Evolutionary conservation across 2,888 invertebrate genomes (phyloP), one percentile per base, ranked within the genome.

Genomic region (Netelia virgata): DNA sequence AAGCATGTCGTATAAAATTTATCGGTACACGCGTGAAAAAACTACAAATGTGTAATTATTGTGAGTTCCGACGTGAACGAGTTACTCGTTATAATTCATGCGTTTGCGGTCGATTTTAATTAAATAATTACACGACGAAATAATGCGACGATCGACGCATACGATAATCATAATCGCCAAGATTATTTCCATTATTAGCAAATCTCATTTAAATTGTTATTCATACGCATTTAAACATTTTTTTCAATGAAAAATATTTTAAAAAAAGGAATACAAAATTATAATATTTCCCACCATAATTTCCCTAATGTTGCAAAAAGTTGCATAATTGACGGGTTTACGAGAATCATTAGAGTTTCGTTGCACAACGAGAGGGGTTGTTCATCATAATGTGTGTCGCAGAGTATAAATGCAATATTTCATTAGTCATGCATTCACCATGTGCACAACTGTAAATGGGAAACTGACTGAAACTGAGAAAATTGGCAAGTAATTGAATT

Each of bases 341-440:
- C 68, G 41, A 73, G 28, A 41, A 57, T 57, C 64, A 76, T 77
- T 69, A 23, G 61, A 76, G 23, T 70, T 57, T 16, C 18, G 75
- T 70, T 76, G 61, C 77, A 69, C 77, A 77, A 77, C 69, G 23
- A 57, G 10, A 75, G 3, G 28, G 28, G 41, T 75, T 47, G 53
- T 61, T 61, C 69, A 20, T 77, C 77, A 20, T 43, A 68, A 59
- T 70, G 20, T 41, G n/a, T 61, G 61, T 53, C 69, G 20, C 57
- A 16, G 69, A 77, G 50, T 36, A 20, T 50, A 10, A 6, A 11
- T 43, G 47, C 28, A 59, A 23, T 28, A 28, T 61, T 18, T 9
- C 14, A 43, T 57, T 23, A 18, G 18, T 64, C 18, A 64, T 50
- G 16, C 36, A 64, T 57, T 76, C 18, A 55, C 57, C 23, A 14